phyloP scores from a whole-genome alignment of 2,888 invertebrate species.

The Lingula anatina region DNA sequence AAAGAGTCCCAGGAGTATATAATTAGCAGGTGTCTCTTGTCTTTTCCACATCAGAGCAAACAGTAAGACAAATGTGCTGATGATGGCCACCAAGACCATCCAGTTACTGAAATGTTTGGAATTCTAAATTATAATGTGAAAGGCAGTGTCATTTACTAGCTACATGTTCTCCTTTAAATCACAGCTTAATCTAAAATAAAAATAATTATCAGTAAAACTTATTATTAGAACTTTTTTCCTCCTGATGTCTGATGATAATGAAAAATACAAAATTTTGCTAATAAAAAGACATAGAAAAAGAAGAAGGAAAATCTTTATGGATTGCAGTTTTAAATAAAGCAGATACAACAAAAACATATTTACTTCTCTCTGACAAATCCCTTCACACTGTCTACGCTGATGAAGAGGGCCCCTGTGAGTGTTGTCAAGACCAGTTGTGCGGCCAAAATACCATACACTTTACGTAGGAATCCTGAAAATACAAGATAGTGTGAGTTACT shows the following conservation, averaged over 20 bases:
- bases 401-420: constrained; percentile 47
- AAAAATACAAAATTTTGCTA: no score
- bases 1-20: constrained; percentile 69
- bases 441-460: constrained; percentile 77
- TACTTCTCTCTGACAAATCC: constrained; percentile 49
- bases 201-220: no score
- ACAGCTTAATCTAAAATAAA: no score
- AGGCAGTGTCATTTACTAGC: no score
- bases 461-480: constrained; percentile 68
- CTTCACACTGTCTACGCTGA: constrained; percentile 47
- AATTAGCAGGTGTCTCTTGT: constrained; percentile 72
- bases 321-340: no score
- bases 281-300: no score
- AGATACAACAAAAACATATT: no score
- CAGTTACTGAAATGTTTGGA: constrained; percentile 44
- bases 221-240: no score
- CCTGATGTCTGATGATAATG: no score
- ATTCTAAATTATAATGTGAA: background rate
- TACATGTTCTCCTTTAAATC: no score
- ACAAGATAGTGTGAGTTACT: no score
- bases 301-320: no score
- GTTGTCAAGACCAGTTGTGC: constrained; percentile 70
- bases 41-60: constrained; percentile 62
- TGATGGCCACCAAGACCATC: constrained; percentile 50
- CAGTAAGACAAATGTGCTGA: constrained; percentile 43